Evolutionary conservation across 2,113 vertebrate species (phyloP).

Genomic region (Capreolus pygargus): DNA sequence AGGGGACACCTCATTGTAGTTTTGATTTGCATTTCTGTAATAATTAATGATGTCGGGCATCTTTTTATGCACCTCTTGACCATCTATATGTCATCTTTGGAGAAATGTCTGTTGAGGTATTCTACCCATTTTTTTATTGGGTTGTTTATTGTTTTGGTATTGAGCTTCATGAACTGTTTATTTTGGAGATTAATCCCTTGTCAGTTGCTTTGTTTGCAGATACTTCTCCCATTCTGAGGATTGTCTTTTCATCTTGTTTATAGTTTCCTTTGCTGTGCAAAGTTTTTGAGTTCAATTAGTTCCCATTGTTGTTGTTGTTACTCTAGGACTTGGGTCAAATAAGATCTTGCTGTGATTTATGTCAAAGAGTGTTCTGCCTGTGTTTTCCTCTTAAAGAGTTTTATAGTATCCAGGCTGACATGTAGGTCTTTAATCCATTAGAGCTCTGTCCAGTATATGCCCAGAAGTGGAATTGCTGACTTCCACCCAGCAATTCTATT

Average conservation of each 20-base stretch:
- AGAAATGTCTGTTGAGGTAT: background rate
- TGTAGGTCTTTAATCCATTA: background rate
- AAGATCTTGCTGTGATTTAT: background rate
- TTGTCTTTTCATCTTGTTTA: background rate
- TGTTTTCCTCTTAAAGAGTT: background rate
- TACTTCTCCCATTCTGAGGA: background rate
- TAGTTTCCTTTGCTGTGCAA: background rate
- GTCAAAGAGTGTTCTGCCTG: background rate
- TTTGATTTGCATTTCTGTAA: background rate
- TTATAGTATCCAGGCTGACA: background rate
- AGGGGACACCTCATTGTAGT: background rate
- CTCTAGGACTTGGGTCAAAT: background rate
- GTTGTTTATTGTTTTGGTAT: background rate
- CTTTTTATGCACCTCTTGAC: background rate
- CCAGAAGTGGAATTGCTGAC: background rate
- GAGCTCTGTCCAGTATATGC: background rate
- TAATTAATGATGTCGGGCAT: background rate
- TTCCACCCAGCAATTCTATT: background rate
- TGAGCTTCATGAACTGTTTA: background rate
- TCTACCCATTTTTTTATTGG: background rate
- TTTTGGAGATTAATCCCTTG: background rate
- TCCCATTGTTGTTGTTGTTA: background rate
- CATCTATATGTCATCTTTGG: accelerated
- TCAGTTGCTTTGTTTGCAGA: background rate
- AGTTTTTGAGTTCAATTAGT: background rate